These are phyloP conservation scores for Brachylomia viminalis DNA, from an alignment of 2,888 invertebrate genomes.

Conservation along the genomic window DNA sequence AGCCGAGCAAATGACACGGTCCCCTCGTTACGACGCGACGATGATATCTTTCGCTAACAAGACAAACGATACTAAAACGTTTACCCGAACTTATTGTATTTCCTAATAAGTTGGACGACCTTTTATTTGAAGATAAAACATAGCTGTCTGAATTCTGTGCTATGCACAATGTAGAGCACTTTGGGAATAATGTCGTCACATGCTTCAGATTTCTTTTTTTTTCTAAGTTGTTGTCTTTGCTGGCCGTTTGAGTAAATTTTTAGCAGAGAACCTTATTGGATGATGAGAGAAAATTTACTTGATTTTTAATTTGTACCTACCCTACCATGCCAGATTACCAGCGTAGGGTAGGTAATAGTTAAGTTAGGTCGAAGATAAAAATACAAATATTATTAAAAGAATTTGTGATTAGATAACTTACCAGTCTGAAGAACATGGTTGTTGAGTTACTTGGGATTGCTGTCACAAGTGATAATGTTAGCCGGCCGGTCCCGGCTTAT, in stretches of 20 bases:
- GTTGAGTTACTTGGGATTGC: constrained; percentile 78
- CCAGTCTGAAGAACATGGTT: constrained; percentile 88
- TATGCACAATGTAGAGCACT: too few relatives aligned
- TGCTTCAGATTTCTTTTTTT: not conserved
- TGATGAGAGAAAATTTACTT: not conserved
- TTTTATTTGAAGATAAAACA: constrained; percentile 22
- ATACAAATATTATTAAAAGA: not conserved
- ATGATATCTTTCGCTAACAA: constrained; percentile 56
- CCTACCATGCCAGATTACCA: not conserved
- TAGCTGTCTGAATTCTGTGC: not conserved
- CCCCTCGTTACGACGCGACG: constrained; percentile 65
- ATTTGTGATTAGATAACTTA: constrained; percentile 70
- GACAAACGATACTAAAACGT: constrained; percentile 54
- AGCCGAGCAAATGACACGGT: constrained; percentile 13
- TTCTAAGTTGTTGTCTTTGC: not conserved
- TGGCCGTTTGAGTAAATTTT: not conserved
- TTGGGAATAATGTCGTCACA: not conserved
- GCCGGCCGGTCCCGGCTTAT: constrained; percentile 77
- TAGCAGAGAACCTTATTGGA: not conserved
- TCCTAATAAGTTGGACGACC: constrained; percentile 37
- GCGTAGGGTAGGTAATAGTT: not conserved
- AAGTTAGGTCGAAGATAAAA: not conserved
- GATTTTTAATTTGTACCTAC: not conserved
- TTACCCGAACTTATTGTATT: constrained; percentile 48
- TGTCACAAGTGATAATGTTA: constrained; percentile 84